Evolutionary conservation across 2,113 vertebrate species (phyloP), one percentile per base, ranked within the genome.

Genomic region (Fukomys damarensis): DNA sequence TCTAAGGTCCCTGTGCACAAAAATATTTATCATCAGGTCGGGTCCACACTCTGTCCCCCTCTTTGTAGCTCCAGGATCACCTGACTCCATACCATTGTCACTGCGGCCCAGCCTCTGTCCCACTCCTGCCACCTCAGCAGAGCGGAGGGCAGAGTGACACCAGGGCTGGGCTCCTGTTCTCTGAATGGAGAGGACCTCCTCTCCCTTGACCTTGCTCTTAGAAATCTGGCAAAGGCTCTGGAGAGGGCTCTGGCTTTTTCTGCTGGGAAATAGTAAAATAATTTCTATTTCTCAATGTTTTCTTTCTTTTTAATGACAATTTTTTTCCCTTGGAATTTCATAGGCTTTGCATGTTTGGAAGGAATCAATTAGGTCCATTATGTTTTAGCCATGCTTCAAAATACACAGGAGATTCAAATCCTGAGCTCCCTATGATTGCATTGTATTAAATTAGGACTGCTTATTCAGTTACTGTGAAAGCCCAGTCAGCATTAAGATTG

Each of bases 381-480:
- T 86, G 82, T 46, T 66, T 82, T n/a, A 93, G 86, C 91, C 49
- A 6, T 26, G 61, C 91, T 96, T 81, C 10, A 5, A 68, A 94
- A 95, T 65, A 95, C 85, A 46, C 94, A 41, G 86, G 65, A 89
- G 94, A 83, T 2, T 66, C 41, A 52, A 65, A 43, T 49, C 63
- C 96, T 28, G 70, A 81, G 94, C n/a, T 56, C 70, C 86, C 90
- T 77, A 59, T 49, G 80, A 89, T 82, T 66, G 41, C 32, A 32
- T 86, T 81, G 92, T 92, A 96, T 79, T 77, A 94, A 96, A 97
- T 90, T 72, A 94, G 83, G 89, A 26, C 61, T 1, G 26, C 20
- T 91, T 86, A 35, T 80, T 94, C 77, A 79, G n/a, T 88, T 82
- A 88, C 68, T 82, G 41, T 41, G 56, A 79, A 77, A 43, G 17